Evolutionary conservation across 2,888 invertebrate species (phyloP).

Genomic region (Xestia xanthographa): DNA sequence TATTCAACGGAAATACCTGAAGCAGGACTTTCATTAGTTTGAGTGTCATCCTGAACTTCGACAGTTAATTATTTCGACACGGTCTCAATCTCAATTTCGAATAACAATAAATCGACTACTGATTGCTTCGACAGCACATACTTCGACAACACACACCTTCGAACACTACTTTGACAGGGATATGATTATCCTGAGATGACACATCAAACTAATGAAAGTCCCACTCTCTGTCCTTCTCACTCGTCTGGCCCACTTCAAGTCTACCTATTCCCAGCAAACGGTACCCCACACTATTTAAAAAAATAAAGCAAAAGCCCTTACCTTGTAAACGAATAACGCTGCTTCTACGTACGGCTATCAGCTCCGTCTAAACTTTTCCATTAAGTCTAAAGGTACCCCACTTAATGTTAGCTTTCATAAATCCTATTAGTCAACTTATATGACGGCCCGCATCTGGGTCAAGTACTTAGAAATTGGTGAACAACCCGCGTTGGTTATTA

Average conservation of each 20-base stretch:
- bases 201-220: no score
- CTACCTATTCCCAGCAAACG: constrained; percentile 17
- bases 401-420: constrained; percentile 62
- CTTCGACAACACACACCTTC: no score
- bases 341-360: constrained; percentile 15
- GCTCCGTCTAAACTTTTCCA: constrained; percentile 43
- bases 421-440: constrained; percentile 69
- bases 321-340: constrained; percentile 4
- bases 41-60: no score
- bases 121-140: no score
- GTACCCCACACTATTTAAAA: constrained; percentile 3
- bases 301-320: constrained; percentile 20
- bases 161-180: no score
- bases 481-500: constrained; percentile 72
- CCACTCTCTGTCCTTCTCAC: no score
- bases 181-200: no score
- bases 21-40: not conserved
- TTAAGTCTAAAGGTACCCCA: constrained; percentile 41
- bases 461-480: constrained; percentile 82
- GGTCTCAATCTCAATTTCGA: no score
- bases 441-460: constrained; percentile 73
- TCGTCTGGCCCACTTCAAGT: not conserved
- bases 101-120: no score
- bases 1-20: not conserved
- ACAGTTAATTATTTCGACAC: no score